A percentile compares a stretch with the other conserved stretches of the same genome.
phyloP scores from a whole-genome alignment of 2,797 vertebrate species.

The Uromys caudimaculatus region DNA sequence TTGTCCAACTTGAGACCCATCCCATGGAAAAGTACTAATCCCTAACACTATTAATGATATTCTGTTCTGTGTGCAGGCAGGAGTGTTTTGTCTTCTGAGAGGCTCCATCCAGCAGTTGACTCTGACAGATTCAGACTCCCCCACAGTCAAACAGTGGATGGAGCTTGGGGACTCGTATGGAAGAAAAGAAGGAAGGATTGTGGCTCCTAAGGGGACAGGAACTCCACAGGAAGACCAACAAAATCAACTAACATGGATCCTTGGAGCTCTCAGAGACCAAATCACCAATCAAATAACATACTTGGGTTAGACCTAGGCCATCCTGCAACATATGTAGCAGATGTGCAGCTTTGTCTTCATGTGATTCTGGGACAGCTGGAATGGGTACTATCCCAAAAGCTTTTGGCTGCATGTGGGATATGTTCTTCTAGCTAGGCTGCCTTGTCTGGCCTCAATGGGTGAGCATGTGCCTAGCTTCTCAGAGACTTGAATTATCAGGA shows the following conservation, averaged over 20 bases:
- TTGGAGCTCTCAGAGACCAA: neutral
- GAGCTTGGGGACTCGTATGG: neutral
- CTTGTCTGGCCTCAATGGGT: no score
- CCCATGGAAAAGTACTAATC: no score
- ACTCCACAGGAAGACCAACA: neutral
- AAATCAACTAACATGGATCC: neutral
- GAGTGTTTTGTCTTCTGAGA: neutral
- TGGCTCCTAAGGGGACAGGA: neutral
- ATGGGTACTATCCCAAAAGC: no score
- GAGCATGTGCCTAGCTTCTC: no score
- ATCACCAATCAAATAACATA: neutral
- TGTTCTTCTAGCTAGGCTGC: no score
- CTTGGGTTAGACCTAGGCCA: neutral
- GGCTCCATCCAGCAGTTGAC: neutral
- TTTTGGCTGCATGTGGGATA: no score
- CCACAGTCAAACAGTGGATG: neutral
- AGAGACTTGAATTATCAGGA: neutral
- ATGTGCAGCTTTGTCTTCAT: no score
- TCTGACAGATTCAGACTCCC: neutral
- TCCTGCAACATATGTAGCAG: no score
- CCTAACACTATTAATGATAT: neutral
- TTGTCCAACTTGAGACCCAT: no score
- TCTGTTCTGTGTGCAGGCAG: neutral
- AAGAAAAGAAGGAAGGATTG: neutral
- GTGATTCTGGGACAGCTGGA: no score